Conservation (phyloP, 2,888 invertebrate species). For the Leptopterna dolabrata region DNA sequence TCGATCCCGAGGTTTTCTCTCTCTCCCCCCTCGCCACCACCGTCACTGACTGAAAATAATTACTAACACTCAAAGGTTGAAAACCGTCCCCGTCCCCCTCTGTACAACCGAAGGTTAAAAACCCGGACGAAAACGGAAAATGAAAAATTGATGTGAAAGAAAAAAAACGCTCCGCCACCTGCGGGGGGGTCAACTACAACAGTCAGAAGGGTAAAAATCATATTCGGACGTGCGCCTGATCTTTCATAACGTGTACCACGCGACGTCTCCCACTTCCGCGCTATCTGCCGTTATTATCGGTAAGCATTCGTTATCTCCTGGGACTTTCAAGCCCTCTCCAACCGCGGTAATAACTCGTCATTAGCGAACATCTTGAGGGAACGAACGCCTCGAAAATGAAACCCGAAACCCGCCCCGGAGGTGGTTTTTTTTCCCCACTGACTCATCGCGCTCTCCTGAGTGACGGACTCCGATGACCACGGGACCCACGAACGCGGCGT, state of each 20-base stretch:
- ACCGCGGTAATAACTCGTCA: slow-evolving; percentile 5
- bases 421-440: not conserved
- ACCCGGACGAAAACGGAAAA: not conserved
- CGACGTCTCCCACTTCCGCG: not conserved
- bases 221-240: not conserved
- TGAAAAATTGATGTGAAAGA: not conserved
- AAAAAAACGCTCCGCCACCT: not conserved
- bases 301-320: not conserved
- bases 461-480: too few species aligned
- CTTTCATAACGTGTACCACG: slow-evolving; percentile 9
- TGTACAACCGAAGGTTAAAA: not conserved
- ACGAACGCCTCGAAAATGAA: not conserved
- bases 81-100: not conserved
- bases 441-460: not conserved
- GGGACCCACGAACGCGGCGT: too few species aligned
- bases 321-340: not conserved
- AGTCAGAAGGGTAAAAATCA: not conserved
- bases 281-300: not conserved
- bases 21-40: not conserved
- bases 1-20: not conserved
- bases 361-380: not conserved
- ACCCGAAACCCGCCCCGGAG: not conserved
- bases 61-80: not conserved
- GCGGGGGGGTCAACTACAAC: not conserved
- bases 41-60: not conserved